Evolutionary conservation across 2,888 invertebrate species (phyloP).

Genomic region (Scaeva pyrastri): DNA sequence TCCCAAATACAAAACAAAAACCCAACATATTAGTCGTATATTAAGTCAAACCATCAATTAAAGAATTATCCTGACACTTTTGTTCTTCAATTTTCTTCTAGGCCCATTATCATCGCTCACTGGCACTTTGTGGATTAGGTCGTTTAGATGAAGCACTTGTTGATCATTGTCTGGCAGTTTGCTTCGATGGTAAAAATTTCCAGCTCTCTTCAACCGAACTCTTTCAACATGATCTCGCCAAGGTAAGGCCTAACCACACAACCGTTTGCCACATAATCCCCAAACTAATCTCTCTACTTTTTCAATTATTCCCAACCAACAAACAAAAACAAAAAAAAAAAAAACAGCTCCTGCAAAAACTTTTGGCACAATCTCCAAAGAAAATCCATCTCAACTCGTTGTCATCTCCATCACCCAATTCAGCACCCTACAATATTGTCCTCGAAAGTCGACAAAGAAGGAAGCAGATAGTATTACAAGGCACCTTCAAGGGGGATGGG

Average conservation of each 20-base stretch:
- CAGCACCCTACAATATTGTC: conserved; percentile 78
- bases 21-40: not conserved
- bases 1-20: not conserved
- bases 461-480: conserved; percentile 77
- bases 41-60: conserved; percentile 27
- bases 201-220: conserved; percentile 82
- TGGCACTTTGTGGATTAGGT: conserved; percentile 84
- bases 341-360: conserved; percentile 81
- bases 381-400: conserved; percentile 76
- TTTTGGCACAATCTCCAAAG: conserved; percentile 82
- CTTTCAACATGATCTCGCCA: conserved; percentile 84
- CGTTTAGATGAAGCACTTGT: conserved; percentile 85
- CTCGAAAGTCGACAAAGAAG: conserved; percentile 77
- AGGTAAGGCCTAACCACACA: conserved; percentile 78
- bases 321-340: conserved; percentile 61
- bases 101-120: conserved; percentile 85
- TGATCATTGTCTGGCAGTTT: conserved; percentile 85
- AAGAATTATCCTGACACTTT: conserved; percentile 3
- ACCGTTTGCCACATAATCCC: conserved; percentile 29
- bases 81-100: conserved; percentile 75
- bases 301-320: conserved; percentile 15
- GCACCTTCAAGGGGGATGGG: conserved; percentile 66
- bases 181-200: conserved; percentile 83
- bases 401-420: conserved; percentile 70
- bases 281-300: conserved; percentile 18